These are phyloP conservation scores for Polia nebulosa DNA, from an alignment of 2,888 invertebrate genomes.

Conservation along the genomic window DNA sequence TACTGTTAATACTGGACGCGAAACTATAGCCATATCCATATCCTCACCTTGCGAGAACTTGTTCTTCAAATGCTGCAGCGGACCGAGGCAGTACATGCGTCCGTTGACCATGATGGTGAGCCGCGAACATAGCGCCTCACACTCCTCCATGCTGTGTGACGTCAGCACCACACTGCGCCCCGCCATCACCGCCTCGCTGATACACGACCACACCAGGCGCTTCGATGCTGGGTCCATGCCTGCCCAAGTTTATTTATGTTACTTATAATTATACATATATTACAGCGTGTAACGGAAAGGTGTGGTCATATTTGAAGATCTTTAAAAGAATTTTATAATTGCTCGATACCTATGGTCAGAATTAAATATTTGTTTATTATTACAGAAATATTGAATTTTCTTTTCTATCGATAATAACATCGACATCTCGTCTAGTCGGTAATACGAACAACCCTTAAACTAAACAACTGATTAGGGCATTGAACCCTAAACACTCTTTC, in stretches of 20 bases:
- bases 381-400: too few relatives aligned
- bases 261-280: not conserved
- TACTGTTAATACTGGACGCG: not conserved
- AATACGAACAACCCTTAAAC: too few relatives aligned
- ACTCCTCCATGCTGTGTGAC: constrained; percentile 94
- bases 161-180: constrained; percentile 94
- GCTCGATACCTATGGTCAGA: too few relatives aligned
- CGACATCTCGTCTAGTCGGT: too few relatives aligned
- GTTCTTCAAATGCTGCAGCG: constrained; percentile 92
- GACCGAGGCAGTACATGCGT: constrained; percentile 93
- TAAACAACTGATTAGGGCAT: too few relatives aligned
- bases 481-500: too few relatives aligned
- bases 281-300: not conserved
- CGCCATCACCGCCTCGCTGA: constrained; percentile 90
- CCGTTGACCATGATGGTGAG: constrained; percentile 96
- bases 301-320: too few relatives aligned
- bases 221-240: constrained; percentile 96
- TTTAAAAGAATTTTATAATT: too few relatives aligned
- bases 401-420: too few relatives aligned
- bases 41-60: constrained; percentile 91
- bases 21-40: not conserved
- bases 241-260: constrained; percentile 58
- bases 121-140: constrained; percentile 95
- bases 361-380: too few relatives aligned
- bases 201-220: constrained; percentile 95